Evolutionary conservation across 2,113 vertebrate species (phyloP).

Genomic region (Uria lomvia): DNA sequence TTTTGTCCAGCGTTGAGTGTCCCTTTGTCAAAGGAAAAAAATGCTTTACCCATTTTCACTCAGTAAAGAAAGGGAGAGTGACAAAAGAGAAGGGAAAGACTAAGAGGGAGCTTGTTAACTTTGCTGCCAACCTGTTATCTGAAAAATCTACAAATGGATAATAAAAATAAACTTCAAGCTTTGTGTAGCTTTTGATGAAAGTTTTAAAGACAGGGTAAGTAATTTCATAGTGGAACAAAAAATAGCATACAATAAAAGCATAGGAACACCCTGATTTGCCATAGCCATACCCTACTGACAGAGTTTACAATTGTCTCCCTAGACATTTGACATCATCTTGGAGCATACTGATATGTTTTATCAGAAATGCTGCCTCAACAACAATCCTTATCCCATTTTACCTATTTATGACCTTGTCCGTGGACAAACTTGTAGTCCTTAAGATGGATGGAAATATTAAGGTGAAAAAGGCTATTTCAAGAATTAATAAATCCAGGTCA

Average conservation of each 20-base stretch:
- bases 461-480: neutral
- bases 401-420: neutral
- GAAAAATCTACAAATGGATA: neutral
- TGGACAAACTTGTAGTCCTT: neutral
- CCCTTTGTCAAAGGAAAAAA: neutral
- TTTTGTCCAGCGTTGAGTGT: neutral
- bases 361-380: neutral
- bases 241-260: neutral
- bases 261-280: neutral
- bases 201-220: neutral
- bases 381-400: neutral
- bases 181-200: neutral
- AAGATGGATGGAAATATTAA: neutral
- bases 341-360: neutral
- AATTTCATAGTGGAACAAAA: neutral
- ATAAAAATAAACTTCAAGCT: neutral
- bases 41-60: neutral
- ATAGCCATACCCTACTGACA: neutral
- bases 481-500: neutral
- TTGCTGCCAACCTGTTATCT: neutral
- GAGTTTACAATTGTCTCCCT: neutral
- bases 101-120: neutral
- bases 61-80: neutral
- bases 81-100: neutral
- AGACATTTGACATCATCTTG: neutral